Evolutionary conservation across 2,888 invertebrate species (phyloP), one percentile per base, ranked within the genome.

Genomic region (Megamerina dolium): DNA sequence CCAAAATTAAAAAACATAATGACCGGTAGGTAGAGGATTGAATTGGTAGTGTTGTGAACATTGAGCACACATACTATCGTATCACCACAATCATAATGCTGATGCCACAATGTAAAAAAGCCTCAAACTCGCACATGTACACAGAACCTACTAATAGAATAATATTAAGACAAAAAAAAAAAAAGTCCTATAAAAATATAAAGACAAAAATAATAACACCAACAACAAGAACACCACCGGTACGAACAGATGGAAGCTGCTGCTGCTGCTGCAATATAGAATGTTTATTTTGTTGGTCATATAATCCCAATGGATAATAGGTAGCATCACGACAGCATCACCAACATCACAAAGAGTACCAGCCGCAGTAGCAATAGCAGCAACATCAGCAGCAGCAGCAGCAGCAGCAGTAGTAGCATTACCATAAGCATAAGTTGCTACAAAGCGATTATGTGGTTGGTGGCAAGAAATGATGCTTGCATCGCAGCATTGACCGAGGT

Each of bases 361-460:
- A 9, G 14, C 10, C 14, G 5, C 9, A 14, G 31, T 9, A 31
- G 31, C 10, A 14, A 16, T 31, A 31, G 16, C n/a, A n/a, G n/a
- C n/a, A n/a, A 31, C n/a, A n/a, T n/a, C n/a, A n/a, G n/a, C n/a
- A n/a, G n/a, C n/a, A n/a, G n/a, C n/a, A n/a, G n/a, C n/a, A n/a
- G 9, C 14, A 6, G 31, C 16, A 31, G 13, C 16, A 14, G 13
- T 13, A 10, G 2, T 31, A 14, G 4, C 31, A 14, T 14, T 13
- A 10, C 10, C 12, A 10, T 9, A 10, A 10, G 26, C 12, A 2
- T 9, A 10, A 12, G 26, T 26, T 31, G 31, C 31, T 14, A 5
- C 34, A 34, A 19, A 34, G 34, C 34, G 34, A 34, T 34, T 34
- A 34, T 34, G 34, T 34, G 34, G 34, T 12, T 34, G 34, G 20